A percentile compares a stretch with the other conserved stretches of the same genome.
These are phyloP conservation scores for Chelon auratus DNA, from an alignment of 2,797 vertebrate species.

Conservation along the genomic window DNA sequence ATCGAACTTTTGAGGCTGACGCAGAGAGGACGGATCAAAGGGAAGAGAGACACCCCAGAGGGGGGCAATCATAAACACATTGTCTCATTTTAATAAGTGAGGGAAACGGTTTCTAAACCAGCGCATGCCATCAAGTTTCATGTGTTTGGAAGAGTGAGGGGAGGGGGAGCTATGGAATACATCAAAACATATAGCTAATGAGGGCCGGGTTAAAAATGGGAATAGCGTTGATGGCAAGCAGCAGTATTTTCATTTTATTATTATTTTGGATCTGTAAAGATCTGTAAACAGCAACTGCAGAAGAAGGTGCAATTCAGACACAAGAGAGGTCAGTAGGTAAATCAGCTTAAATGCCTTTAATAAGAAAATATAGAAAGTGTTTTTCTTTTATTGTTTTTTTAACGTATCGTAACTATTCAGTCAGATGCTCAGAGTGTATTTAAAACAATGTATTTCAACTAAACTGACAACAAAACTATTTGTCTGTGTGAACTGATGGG, in stretches of 20 bases:
- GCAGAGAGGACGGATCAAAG: constrained; percentile 79
- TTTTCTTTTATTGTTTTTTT: background rate
- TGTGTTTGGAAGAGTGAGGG: constrained; percentile 33
- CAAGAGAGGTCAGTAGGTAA: constrained; percentile 7
- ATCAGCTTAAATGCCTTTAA: background rate
- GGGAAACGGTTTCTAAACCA: constrained; percentile 69
- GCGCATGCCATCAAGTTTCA: constrained; percentile 50
- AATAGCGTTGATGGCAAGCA: constrained; percentile 51
- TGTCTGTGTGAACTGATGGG: no score
- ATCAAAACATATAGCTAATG: constrained; percentile 75
- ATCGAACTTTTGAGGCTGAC: constrained; percentile 77
- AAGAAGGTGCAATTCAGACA: background rate
- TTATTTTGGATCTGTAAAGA: constrained; percentile 10
- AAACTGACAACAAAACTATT: no score
- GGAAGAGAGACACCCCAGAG: constrained; percentile 62
- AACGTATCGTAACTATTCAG: background rate
- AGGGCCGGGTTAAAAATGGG: constrained; percentile 67
- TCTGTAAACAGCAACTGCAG: constrained; percentile 12
- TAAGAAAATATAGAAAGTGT: background rate
- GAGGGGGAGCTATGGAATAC: constrained; percentile 32
- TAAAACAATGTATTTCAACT: no score
- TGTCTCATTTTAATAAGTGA: constrained; percentile 80
- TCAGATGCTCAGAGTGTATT: background rate
- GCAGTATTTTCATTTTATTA: constrained; percentile 16
- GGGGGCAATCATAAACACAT: constrained; percentile 77